These are phyloP conservation scores for Hetaerina titia DNA, from an alignment of 2,888 invertebrate species.

Conservation along the genomic window DNA sequence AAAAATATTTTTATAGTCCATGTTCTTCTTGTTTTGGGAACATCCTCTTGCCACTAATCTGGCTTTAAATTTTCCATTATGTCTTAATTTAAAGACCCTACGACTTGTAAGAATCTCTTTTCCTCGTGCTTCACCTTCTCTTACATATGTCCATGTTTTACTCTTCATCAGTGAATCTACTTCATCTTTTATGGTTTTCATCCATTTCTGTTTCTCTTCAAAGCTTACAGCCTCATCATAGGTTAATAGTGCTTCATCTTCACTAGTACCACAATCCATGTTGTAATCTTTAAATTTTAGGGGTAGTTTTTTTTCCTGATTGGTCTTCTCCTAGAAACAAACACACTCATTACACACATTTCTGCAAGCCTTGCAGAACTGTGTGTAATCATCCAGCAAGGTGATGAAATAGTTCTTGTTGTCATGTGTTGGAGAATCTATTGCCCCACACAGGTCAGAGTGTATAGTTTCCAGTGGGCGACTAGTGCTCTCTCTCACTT, in stretches of 20 bases:
- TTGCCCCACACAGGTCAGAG: neutral
- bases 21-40: constrained; percentile 69
- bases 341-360: neutral
- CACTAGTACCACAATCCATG: neutral
- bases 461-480: neutral
- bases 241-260: neutral
- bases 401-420: neutral
- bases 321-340: too few relatives aligned
- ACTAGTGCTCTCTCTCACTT: neutral
- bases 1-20: constrained; percentile 67
- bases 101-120: constrained; percentile 70
- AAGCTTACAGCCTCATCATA: neutral
- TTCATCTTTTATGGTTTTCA: constrained; percentile 69
- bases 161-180: constrained; percentile 71
- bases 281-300: neutral
- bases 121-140: constrained; percentile 68
- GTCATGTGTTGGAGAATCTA: neutral
- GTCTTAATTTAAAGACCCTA: constrained; percentile 72
- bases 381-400: too few relatives aligned
- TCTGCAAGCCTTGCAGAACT: too few relatives aligned
- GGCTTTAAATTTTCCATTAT: constrained; percentile 71
- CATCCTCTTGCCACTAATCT: constrained; percentile 70
- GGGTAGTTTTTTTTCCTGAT: neutral
- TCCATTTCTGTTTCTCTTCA: constrained; percentile 65
- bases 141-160: constrained; percentile 70